Evolutionary conservation across 2,888 invertebrate species (phyloP), one percentile per base, ranked within the genome.

Genomic region (Oxytorus armatus): DNA sequence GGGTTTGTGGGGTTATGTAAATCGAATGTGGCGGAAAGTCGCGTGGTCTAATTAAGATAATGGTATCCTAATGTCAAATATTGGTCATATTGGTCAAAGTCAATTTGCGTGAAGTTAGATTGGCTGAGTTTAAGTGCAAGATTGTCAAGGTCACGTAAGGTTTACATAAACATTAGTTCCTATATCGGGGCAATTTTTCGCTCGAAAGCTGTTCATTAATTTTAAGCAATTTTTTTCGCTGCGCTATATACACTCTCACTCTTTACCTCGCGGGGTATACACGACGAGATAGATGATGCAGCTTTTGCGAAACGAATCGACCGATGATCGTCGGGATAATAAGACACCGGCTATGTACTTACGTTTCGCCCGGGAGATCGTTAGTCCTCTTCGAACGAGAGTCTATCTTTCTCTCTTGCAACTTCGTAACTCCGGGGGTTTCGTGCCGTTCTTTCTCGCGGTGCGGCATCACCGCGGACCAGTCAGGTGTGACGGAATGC

Each of bases 401-500:
- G 44, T 63, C 36, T 51, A 63, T 23, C 29, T 42, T 14, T 66
- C 65, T 65, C 77, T 81, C 47, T 49, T 49, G 44, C 14, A 5
- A 3, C 42, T 29, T 14, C 59, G 47, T 49, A 57, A 51, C 36
- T 44, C 33, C 23, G 10, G 49, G 42, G 61, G 61, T 68, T 73
- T 49, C 39, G 49, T 42, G 55, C 47, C 47, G 49, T 51, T n/a
- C 49, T 66, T 36, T 53, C 25, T 63, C 74, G n/a, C n/a, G n/a
- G n/a, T n/a, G n/a, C n/a, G n/a, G n/a, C 84, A 78, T 86, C 86
- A 85, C 86, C 83, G 79, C 75, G 65, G 49, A 33, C 81, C 89
- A 89, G 86, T 89, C 88, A 88, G 89, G 89, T 90, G 90, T 90
- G 90, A 90, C 90, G 89, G 88, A 88, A 89, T 88, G 89, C 87